These are phyloP conservation scores for Rhamphomyia laevipes DNA, from an alignment of 2,888 invertebrate species.

Conservation along the genomic window DNA sequence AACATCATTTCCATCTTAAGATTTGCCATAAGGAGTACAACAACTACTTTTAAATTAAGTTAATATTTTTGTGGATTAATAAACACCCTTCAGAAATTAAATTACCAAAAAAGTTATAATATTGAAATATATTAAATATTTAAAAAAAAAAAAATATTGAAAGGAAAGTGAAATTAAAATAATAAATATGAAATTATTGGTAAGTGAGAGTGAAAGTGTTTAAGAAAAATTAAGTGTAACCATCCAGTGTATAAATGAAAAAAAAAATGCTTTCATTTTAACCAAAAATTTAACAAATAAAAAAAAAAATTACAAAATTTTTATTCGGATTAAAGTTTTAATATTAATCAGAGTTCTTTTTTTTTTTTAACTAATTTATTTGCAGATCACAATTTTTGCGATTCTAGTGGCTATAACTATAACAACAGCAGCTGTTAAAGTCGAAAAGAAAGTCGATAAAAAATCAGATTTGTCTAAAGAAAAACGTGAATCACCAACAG, in stretches of 20 bases:
- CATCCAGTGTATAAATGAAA: not conserved
- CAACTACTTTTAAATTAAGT: not conserved
- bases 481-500: slow-evolving; percentile 10
- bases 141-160: not conserved
- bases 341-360: no score
- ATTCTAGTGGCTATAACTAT: slow-evolving; percentile 1
- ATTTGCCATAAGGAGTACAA: slow-evolving; percentile 1
- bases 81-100: no score
- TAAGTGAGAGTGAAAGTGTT: slow-evolving; percentile 8
- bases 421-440: slow-evolving; percentile 7
- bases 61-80: no score
- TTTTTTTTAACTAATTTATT: no score
- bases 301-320: no score
- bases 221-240: not conserved
- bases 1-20: slow-evolving; percentile 11
- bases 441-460: slow-evolving; percentile 6
- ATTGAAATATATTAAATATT: no score
- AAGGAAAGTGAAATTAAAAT: slow-evolving; percentile 1
- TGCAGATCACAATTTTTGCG: not conserved
- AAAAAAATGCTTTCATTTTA: not conserved
- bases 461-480: slow-evolving; percentile 4
- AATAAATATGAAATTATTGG: slow-evolving; percentile 13
- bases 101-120: no score
- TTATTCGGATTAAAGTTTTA: no score
- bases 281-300: no score